These are phyloP conservation scores for Oreohelix idahoensis DNA, from an alignment of 1,140 invertebrate species.

Conservation along the genomic window DNA sequence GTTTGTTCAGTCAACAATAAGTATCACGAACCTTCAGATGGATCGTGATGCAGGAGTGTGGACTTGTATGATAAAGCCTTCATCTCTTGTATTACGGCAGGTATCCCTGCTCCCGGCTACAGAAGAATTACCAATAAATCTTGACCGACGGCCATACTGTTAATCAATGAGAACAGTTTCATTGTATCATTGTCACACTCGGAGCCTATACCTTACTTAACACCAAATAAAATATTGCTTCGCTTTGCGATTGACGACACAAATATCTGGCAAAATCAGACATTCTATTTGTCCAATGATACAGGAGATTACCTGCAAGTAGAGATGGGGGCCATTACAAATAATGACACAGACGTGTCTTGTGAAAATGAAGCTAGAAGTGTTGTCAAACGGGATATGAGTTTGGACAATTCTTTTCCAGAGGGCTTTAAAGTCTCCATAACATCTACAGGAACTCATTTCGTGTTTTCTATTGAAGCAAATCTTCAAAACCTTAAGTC, in stretches of 20 bases:
- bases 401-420: not conserved
- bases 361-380: not conserved
- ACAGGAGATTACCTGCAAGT: not conserved
- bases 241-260: not conserved
- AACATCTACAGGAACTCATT: not conserved
- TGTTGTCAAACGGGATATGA: too few relatives aligned
- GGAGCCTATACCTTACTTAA: not conserved
- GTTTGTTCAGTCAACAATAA: not conserved
- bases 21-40: not conserved
- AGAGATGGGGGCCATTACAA: not conserved
- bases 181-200: not conserved
- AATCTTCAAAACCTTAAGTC: not conserved
- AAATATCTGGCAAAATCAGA: not conserved
- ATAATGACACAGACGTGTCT: not conserved
- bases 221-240: not conserved
- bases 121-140: not conserved
- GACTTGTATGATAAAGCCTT: slow-evolving; percentile 2
- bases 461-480: not conserved
- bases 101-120: not conserved
- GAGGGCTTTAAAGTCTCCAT: not conserved
- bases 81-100: not conserved
- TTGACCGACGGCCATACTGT: slow-evolving; percentile 16
- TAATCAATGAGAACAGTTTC: not conserved
- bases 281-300: not conserved
- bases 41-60: slow-evolving; percentile 12